Evolutionary conservation across 2,113 vertebrate genomes (phyloP).

Genomic region (Sigmodon hispidus): DNA sequence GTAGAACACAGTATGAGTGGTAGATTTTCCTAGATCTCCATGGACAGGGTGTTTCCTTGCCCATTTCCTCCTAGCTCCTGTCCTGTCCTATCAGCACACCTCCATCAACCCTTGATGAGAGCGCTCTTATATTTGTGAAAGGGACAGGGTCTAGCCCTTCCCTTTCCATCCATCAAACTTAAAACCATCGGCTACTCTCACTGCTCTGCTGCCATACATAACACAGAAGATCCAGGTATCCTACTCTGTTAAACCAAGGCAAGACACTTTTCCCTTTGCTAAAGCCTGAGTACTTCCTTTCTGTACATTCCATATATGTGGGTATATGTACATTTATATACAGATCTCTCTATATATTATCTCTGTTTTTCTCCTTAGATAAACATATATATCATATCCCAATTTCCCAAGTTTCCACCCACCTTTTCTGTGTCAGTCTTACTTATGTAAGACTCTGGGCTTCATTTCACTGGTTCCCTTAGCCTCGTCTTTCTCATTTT

Average conservation of each 20-base stretch:
- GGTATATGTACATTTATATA: constrained; percentile 60
- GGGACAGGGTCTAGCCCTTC: background rate
- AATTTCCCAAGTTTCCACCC: constrained; percentile 40
- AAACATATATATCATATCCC: constrained; percentile 56
- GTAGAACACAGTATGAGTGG: background rate
- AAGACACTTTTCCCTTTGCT: background rate
- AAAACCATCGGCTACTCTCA: background rate
- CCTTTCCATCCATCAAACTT: constrained; percentile 1
- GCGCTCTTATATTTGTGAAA: constrained; percentile 18
- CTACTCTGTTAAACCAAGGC: background rate
- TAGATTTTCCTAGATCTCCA: background rate
- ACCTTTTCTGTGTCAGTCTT: background rate
- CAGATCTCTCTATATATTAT: constrained; percentile 62
- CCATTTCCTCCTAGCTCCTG: background rate
- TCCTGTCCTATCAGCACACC: background rate
- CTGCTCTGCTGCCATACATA: background rate
- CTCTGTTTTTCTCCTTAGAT: constrained; percentile 72
- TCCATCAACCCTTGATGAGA: background rate
- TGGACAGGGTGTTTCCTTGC: background rate
- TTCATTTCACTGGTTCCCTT: constrained; percentile 28
- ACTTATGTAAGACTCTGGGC: constrained; percentile 44
- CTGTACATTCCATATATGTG: constrained; percentile 61
- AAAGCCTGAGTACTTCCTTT: constrained; percentile 56
- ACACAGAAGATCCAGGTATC: constrained; percentile 35
- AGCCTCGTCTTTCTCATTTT: background rate